phyloP scores from a whole-genome alignment of 2,113 vertebrate genomes.

The Suncus etruscus region DNA sequence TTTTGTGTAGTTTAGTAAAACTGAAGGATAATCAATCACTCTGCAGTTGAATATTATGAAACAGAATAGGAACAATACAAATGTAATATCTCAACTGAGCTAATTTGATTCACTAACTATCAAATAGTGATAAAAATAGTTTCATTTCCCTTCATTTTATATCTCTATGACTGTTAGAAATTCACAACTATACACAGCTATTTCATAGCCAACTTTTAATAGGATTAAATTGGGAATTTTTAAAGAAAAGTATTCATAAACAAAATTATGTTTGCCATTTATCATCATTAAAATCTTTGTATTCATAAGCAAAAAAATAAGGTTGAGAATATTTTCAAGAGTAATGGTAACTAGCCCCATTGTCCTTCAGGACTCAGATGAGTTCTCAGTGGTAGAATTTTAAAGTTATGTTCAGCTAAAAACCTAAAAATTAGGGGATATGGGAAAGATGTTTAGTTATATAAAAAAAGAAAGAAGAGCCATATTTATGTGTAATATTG shows the following conservation, averaged over 20 bases:
- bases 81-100: neutral
- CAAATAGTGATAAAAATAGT: neutral
- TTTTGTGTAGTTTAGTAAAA: conserved; percentile 11
- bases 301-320: conserved; percentile 6
- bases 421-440: neutral
- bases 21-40: neutral
- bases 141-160: neutral
- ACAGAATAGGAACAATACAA: neutral
- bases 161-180: neutral
- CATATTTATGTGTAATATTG: neutral
- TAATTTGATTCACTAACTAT: neutral
- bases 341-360: neutral
- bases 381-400: neutral
- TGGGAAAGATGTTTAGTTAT: neutral
- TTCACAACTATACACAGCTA: neutral
- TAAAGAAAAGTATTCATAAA: conserved; percentile 20
- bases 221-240: neutral
- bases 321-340: neutral
- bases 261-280: neutral
- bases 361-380: neutral
- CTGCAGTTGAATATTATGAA: neutral
- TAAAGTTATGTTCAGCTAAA: neutral
- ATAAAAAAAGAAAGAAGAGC: neutral
- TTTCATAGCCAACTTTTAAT: neutral
- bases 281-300: neutral